phyloP scores from a whole-genome alignment of 2,113 vertebrate species.

The Psittacula cyanocephala region DNA sequence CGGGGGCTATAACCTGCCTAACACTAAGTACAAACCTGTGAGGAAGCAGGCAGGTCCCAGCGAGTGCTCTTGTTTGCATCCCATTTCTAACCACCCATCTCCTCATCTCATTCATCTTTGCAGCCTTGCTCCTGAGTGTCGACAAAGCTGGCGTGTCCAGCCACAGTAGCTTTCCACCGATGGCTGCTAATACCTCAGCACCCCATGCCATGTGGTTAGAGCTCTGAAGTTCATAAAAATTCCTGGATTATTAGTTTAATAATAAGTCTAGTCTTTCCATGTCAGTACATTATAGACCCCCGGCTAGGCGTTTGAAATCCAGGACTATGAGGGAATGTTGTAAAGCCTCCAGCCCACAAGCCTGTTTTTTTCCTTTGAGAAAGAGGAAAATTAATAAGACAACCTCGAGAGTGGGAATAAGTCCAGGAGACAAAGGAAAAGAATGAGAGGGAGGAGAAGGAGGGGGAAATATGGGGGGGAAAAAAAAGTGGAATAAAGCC shows the following conservation, averaged over 20 bases:
- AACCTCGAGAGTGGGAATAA: slow-evolving; percentile 24
- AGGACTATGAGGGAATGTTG: slow-evolving; percentile 21
- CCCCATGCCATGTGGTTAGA: neutral
- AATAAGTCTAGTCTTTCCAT: slow-evolving; percentile 17
- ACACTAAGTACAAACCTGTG: neutral
- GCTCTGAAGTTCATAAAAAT: slow-evolving; percentile 48
- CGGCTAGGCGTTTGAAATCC: neutral
- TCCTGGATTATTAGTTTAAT: slow-evolving; percentile 38
- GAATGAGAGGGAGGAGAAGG: neutral
- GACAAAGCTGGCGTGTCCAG: neutral
- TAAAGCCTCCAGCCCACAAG: slow-evolving; percentile 39
- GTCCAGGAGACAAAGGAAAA: slow-evolving; percentile 26
- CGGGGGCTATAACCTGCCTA: neutral
- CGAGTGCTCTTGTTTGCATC: neutral
- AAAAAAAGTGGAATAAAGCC: neutral
- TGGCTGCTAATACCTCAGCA: neutral
- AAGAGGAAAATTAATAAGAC: slow-evolving; percentile 52
- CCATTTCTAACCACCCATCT: neutral
- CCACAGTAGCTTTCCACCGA: neutral
- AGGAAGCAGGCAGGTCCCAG: neutral
- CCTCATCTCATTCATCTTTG: neutral
- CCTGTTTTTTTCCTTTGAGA: neutral
- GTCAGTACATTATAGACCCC: slow-evolving; percentile 9
- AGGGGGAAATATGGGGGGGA: rapidly evolving
- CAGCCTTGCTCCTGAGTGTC: neutral